Conservation (phyloP, 2,797 vertebrate genomes). For the Muraenolepis orangiensis region DNA sequence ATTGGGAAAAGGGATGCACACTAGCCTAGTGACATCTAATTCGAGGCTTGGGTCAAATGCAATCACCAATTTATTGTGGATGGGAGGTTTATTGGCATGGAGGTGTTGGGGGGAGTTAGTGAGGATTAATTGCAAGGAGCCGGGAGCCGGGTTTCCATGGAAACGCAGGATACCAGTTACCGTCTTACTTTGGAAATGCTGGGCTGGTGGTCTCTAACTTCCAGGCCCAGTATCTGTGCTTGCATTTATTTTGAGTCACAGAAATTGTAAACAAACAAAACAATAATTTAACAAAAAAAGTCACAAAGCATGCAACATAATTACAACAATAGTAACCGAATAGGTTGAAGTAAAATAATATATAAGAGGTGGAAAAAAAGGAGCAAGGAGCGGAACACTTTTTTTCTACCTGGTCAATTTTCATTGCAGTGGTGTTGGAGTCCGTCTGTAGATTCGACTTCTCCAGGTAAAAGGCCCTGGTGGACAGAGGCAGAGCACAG, state of each 20-base stretch:
- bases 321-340: background rate
- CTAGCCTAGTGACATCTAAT: slow-evolving; percentile 8
- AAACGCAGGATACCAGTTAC: slow-evolving; percentile 37
- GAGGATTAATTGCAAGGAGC: slow-evolving; percentile 10
- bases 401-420: slow-evolving; percentile 92
- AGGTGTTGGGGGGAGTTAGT: slow-evolving; percentile 58
- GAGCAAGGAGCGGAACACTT: background rate
- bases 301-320: background rate
- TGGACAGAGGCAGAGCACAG: slow-evolving; percentile 30
- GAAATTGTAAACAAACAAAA: slow-evolving; percentile 54
- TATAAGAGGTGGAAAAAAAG: background rate
- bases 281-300: background rate
- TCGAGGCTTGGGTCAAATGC: slow-evolving; percentile 30
- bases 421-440: slow-evolving; percentile 90
- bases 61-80: slow-evolving; percentile 26
- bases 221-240: slow-evolving; percentile 76
- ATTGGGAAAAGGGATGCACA: background rate
- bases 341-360: background rate
- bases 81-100: slow-evolving; percentile 47
- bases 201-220: slow-evolving; percentile 73
- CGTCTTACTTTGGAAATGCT: slow-evolving; percentile 74
- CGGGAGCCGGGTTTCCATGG: slow-evolving; percentile 40
- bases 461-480: slow-evolving; percentile 95
- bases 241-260: slow-evolving; percentile 73
- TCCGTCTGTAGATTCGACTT: slow-evolving; percentile 95